Evolutionary conservation across 1,140 invertebrate species (phyloP).

Genomic region (Lucilia cuprina): DNA sequence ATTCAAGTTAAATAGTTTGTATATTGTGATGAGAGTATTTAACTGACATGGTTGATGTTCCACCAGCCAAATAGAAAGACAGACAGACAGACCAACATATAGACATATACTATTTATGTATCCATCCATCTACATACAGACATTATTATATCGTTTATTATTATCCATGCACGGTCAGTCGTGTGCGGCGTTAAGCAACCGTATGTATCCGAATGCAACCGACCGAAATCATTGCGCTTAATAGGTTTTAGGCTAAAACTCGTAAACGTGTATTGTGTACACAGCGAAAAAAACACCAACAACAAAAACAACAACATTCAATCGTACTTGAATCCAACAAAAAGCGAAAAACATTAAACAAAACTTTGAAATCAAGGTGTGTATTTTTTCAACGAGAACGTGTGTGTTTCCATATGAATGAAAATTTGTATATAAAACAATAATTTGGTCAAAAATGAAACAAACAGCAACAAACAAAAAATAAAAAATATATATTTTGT

Average conservation of each 20-base stretch:
- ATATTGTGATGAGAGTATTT: neutral
- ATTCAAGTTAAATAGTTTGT: neutral
- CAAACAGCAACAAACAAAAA: too few relatives aligned
- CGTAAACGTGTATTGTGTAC: constrained; percentile 1
- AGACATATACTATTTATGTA: neutral
- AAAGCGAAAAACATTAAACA: neutral
- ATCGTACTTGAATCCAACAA: constrained; percentile 4
- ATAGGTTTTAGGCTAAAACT: constrained; percentile 17
- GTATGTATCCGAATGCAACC: constrained; percentile 62
- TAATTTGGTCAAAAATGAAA: neutral
- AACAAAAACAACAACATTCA: neutral
- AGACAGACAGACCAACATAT: neutral
- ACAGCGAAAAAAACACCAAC: neutral
- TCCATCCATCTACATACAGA: neutral
- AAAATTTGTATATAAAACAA: constrained; percentile 16
- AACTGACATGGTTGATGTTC: constrained; percentile 14
- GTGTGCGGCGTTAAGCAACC: constrained; percentile 61
- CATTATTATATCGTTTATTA: constrained; percentile 22
- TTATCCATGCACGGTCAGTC: constrained; percentile 58
- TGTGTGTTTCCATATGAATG: constrained; percentile 17
- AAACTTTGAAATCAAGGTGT: constrained; percentile 5
- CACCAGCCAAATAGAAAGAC: neutral
- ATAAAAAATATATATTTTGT: too few relatives aligned
- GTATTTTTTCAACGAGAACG: constrained; percentile 8
- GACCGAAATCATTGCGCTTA: constrained; percentile 44